Conservation (phyloP, 2,888 invertebrate genomes). For the Melieria crassipennis region DNA sequence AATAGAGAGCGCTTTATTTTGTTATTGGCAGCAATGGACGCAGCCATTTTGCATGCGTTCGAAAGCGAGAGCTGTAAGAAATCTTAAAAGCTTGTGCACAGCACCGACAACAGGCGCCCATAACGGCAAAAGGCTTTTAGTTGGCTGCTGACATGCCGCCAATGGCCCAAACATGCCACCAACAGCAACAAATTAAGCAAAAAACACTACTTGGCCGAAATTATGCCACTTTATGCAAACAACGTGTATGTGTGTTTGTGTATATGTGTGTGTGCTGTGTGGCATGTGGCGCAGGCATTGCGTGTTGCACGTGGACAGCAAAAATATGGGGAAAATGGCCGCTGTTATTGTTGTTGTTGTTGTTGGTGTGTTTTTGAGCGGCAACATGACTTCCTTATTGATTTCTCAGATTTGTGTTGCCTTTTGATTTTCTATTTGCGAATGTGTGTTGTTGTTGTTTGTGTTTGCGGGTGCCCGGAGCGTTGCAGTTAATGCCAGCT, state of each 20-base stretch:
- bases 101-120: too few species aligned
- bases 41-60: too few species aligned
- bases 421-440: not conserved
- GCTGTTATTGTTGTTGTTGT: not conserved
- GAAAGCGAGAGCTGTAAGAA: too few species aligned
- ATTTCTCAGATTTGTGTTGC: not conserved
- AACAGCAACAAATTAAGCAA: not conserved
- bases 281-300: not conserved
- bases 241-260: not conserved
- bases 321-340: not conserved
- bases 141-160: too few species aligned
- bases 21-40: too few species aligned
- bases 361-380: not conserved
- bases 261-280: not conserved
- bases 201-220: not conserved
- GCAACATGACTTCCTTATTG: not conserved
- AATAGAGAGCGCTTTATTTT: too few species aligned
- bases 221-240: not conserved
- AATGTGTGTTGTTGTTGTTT: not conserved
- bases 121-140: too few species aligned
- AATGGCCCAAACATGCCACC: not conserved
- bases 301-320: not conserved
- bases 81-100: too few species aligned
- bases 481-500: not conserved
- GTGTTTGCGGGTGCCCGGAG: not conserved